Evolutionary conservation across 2,888 invertebrate species (phyloP), one percentile per base, ranked within the genome.

Genomic region (Phaedon cochleariae): DNA sequence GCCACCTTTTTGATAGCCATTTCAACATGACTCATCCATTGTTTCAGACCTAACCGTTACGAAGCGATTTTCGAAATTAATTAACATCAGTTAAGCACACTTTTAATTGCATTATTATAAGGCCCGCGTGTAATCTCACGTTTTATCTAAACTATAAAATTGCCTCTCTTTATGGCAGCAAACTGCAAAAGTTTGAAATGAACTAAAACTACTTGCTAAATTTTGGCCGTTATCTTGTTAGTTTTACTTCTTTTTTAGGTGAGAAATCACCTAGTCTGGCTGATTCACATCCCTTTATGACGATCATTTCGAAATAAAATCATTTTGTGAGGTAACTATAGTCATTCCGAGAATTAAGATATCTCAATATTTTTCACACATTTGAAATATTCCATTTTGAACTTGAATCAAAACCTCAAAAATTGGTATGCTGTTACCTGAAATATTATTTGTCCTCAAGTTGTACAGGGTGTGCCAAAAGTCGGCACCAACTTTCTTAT

Each of bases 1-100:
- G 20, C 15, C 37, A 20, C 1, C 37, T 17, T 54, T 20, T 31
- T n/a, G n/a, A 54, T 26, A 34, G 6, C 53, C 20, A 18, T 20
- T 12, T 18, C n/a, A 21, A 3, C n/a, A 41, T 55, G 55, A 55
- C n/a, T 55, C 57, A 57, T 57, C 57, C 46, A 57, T 46, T 57
- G 45, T 57, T 45, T 12, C 46, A 26, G 3, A 3, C 1, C 21
- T 17, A 46, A 46, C 46, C 22, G 57, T 57, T 57, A 57, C 57
- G 22, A 26, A 45, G 46, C 15, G 10, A 17, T 57, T 45, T 57
- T 26, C 37, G 21, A 45, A 45, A 41, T 45, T 57, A 45, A 57
- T 57, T 57, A 57, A 26, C 18, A 45, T 34, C 29, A 41, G 26
- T 18, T 18, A 12, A 17, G 26, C 45, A 45, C 57, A 15, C 18